These are phyloP conservation scores for Hybognathus amarus DNA, from an alignment of 2,797 vertebrate genomes.

Conservation along the genomic window DNA sequence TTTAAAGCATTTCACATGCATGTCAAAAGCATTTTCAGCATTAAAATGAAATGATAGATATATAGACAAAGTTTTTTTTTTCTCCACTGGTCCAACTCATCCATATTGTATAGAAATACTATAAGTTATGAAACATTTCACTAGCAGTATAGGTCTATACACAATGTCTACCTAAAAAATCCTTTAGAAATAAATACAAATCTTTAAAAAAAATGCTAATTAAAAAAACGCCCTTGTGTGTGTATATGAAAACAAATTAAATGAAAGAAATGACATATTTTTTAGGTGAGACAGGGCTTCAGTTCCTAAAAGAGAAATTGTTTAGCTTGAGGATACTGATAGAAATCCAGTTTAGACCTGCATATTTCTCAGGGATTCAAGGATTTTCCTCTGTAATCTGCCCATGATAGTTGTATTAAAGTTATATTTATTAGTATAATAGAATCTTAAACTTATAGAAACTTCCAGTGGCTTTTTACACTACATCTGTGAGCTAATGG, in stretches of 20 bases:
- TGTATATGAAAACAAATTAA: neutral
- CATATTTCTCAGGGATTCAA: constrained; percentile 21
- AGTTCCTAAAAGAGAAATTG: neutral
- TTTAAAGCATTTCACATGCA: neutral
- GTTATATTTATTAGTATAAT: neutral
- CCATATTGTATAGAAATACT: neutral
- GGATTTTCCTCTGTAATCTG: constrained; percentile 35
- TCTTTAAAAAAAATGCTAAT: too few relatives aligned
- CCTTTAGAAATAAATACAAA: neutral
- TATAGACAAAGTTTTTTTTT: neutral
- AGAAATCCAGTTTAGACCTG: constrained; percentile 51
- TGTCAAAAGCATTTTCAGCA: neutral
- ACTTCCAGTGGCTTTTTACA: neutral
- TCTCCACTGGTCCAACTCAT: too few relatives aligned
- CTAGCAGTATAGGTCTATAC: neutral
- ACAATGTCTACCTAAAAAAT: neutral
- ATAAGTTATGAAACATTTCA: neutral
- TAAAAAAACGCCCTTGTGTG: neutral
- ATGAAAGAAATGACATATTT: neutral
- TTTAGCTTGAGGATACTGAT: constrained; percentile 41
- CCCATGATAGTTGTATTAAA: neutral
- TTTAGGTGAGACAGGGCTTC: neutral
- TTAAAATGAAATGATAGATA: neutral
- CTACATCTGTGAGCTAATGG: constrained; percentile 10
- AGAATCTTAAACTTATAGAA: too few relatives aligned